A percentile compares a stretch with the other conserved stretches of the same genome.
phyloP scores from a whole-genome alignment of 2,113 vertebrate species.

The Girardinichthys multiradiatus region DNA sequence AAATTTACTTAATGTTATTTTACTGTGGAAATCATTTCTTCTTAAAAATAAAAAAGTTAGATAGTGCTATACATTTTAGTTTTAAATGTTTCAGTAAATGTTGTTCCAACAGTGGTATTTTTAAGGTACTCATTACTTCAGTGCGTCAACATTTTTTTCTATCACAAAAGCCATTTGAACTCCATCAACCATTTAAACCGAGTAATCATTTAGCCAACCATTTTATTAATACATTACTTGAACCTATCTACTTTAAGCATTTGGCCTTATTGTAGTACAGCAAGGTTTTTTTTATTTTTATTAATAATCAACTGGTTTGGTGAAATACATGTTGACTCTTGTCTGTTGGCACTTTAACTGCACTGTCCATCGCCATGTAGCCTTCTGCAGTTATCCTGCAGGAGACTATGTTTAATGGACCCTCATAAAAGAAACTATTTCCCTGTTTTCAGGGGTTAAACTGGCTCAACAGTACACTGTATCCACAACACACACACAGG shows the following conservation, averaged over 20 bases:
- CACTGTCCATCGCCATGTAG: not conserved
- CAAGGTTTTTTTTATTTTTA: not conserved
- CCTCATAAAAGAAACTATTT: not conserved
- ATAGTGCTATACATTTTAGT: too few relatives aligned
- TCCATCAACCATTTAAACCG: not conserved
- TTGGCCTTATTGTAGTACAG: not conserved
- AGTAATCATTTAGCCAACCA: not conserved
- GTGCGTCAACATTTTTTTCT: not conserved
- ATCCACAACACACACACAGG: conserved; percentile 14
- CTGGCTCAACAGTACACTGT: conserved; percentile 5
- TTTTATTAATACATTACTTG: not conserved
- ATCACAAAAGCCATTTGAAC: not conserved
- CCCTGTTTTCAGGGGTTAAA: conserved; percentile 15
- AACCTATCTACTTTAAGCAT: not conserved
- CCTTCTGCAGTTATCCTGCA: too few relatives aligned
- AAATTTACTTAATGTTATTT: too few relatives aligned
- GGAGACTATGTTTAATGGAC: not conserved
- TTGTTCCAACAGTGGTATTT: too few relatives aligned
- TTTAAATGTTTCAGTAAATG: too few relatives aligned
- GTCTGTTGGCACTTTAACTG: not conserved
- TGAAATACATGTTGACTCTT: not conserved
- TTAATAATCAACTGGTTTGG: not conserved
- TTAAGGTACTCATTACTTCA: not conserved
- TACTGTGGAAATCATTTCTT: too few relatives aligned
- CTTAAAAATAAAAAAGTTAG: too few relatives aligned